Percentiles rank a stretch among this genome's conserved stretches.
phyloP scores from a whole-genome alignment of 2,113 vertebrate genomes.

The Mormyrus iriodes region DNA sequence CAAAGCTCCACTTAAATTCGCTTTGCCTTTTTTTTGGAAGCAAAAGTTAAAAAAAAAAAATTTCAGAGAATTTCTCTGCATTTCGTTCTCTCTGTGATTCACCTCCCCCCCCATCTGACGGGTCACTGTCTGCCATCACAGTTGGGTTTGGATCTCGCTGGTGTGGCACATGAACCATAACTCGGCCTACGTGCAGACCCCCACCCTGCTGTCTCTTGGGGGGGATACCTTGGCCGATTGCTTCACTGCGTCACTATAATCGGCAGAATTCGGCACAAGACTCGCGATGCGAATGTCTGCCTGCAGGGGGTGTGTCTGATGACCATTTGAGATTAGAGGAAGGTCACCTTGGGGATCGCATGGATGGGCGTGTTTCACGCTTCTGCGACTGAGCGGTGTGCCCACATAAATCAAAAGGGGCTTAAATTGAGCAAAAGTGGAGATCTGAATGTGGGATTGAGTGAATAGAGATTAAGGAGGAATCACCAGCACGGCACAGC shows the following conservation, averaged over 20 bases:
- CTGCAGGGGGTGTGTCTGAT: not conserved
- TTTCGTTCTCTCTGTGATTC: slow-evolving; percentile 48
- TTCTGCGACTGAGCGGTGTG: not conserved
- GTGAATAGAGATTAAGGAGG: not conserved
- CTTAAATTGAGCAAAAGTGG: not conserved
- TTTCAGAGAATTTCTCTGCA: slow-evolving; percentile 41
- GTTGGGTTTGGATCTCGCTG: not conserved
- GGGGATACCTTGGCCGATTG: not conserved
- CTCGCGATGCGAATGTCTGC: not conserved
- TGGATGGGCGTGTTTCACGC: not conserved
- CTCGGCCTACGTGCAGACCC: not conserved
- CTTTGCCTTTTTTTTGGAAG: slow-evolving; percentile 55
- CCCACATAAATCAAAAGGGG: not conserved
- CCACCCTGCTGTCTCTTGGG: not conserved
- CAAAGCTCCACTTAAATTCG: slow-evolving; percentile 68
- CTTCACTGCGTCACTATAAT: not conserved
- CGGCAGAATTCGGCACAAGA: not conserved
- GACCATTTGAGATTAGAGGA: not conserved
- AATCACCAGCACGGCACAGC: not conserved
- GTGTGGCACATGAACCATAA: not conserved
- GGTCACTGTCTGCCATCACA: slow-evolving; percentile 2
- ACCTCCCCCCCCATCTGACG: slow-evolving; percentile 16
- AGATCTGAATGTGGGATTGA: not conserved
- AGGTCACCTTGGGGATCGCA: not conserved
- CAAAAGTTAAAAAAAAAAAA: not conserved